Base-by-base conservation (phyloP, 2,797 vertebrate species). In the Pseudomugil tenellus region DNA sequence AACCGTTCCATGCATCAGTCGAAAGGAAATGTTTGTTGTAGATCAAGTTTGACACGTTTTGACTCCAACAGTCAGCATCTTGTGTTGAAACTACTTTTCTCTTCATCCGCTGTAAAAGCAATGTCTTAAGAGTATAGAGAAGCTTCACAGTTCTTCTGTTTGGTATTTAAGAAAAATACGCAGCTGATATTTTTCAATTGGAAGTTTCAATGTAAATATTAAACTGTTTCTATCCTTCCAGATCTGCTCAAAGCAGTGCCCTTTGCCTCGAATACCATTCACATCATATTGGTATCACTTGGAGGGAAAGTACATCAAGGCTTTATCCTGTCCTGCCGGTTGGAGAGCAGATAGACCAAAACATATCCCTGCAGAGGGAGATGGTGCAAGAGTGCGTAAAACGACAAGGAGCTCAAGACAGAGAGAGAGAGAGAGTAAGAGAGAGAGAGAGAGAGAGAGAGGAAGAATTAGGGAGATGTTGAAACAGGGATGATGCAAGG, bases 331-430 rank as follows among this genome's bases (percentile, higher is more conserved):
- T 84, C 75, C 80, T 86, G 82, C 84, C 83, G 84, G 84, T 85
- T 86, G 82, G 79, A 89, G 83, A 89, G 76, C 80, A 86, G 89
- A 91, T 90, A 83, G 87, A 91, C 80, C 84, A 84, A 89, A 90
- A 88, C 84, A 84, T 79, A 87, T 86, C 71, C 67, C 85, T 88
- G 85, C 84, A 86, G 87, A 87, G 86, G 86, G 89, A 91, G 90
- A 92, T 91, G 90, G 90, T 90, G 90, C 88, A 91, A 91, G 85
- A 91, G 88, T 68, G 86, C 83, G 87, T 89, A 90, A 90, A 91
- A 91, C 73, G 86, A 91, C 86, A 89, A 86, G 79, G 74, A 84
- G 78, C 80, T 84, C 70, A 74, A 86, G 81, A 89, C 81, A 80
- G 73, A 72, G 67, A 70, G 76, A 60, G 52, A 35, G 61, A 46